Evolutionary conservation across 2,113 vertebrate species (phyloP), one percentile per base, ranked within the genome.

Genomic region (Hepsetus odoe): DNA sequence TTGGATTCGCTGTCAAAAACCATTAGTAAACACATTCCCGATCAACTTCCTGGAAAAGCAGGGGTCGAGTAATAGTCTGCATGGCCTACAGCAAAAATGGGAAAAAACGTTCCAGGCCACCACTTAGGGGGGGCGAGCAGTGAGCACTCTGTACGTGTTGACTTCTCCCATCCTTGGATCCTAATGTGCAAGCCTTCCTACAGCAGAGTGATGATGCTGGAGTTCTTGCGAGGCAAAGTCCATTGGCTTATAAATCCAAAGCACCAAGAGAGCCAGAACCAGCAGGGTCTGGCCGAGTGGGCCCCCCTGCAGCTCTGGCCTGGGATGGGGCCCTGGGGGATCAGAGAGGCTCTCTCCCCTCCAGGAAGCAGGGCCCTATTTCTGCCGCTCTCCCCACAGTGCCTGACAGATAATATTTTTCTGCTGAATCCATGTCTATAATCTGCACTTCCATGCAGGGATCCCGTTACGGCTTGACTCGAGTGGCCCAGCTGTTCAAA

Each of bases 401-500:
- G 72, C 84, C 91, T 91, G 89, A 92, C 92, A 92, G 90, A 89
- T 90, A 91, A 92, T 93, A 91, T 92, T 91, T 94, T 92, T 90
- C 88, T 87, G 88, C 87, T 78, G 85, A 92, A 91, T 90, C 85
- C 68, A 72, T 74, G 83, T 90, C 86, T 91, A 90, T 91, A 92
- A 90, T 91, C 89, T 82, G 87, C 86, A 92, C 90, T 92, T 93
- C 90, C 88, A 91, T 49, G 81, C 85, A 83, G 87, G 87, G 92
- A 93, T 93, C 91, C 87, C 86, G 64, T 92, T 92, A 93, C 92
- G 86, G 86, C 88, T 90, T 88, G 87, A 90, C 91, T 92, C 89
- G 91, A 91, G 53, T 81, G 90, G 90, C 89, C 94, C 96, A 98
- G 96, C 96, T 97, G 96, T 98, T 98, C 93, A 97, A 98, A 98